Evolutionary conservation across 2,888 invertebrate genomes (phyloP), one percentile per base, ranked within the genome.

Genomic region (Acrocera orbiculus): DNA sequence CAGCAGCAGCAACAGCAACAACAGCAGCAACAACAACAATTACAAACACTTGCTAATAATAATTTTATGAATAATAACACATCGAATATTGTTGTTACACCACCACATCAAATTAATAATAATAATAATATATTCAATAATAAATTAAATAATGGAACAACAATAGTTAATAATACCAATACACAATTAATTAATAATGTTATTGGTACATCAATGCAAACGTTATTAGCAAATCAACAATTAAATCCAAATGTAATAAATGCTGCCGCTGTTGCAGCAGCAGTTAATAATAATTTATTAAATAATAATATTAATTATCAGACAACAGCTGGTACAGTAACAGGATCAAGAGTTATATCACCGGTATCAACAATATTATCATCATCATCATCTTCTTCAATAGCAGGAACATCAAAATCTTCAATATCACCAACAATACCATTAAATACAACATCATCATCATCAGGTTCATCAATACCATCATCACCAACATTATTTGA

Each of bases 391-490:
- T 27, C 16, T 44, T 8, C 38, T 47, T 23, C 46, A 44, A 30
- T 45, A 46, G 25, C 46, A 43, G n/a, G n/a, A n/a, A n/a, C n/a
- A n/a, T n/a, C n/a, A n/a, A n/a, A n/a, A n/a, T n/a, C n/a, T n/a
- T n/a, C n/a, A n/a, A n/a, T n/a, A n/a, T 4, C 44, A 40, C 20
- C 43, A 44, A 5, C 42, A 47, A 20, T 41, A 42, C n/a, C 39
- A 39, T 22, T 32, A 35, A 20, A 29, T 32, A 26, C 42, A 42
- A 31, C 46, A 47, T 17, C 46, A 49, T 10, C 46, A 46, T 16
- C 44, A 47, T n/a, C n/a, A n/a, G n/a, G n/a, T 35, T 8, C 44
- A 39, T 19, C 42, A 43, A 4, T 39, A 47, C 17, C 40, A 41
- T 11, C 37, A 38, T 27, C 33, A 34, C 15, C 33, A 35, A 14